Conservation (phyloP, 1,140 invertebrate genomes). For the Trypoxylus dichotomus region DNA sequence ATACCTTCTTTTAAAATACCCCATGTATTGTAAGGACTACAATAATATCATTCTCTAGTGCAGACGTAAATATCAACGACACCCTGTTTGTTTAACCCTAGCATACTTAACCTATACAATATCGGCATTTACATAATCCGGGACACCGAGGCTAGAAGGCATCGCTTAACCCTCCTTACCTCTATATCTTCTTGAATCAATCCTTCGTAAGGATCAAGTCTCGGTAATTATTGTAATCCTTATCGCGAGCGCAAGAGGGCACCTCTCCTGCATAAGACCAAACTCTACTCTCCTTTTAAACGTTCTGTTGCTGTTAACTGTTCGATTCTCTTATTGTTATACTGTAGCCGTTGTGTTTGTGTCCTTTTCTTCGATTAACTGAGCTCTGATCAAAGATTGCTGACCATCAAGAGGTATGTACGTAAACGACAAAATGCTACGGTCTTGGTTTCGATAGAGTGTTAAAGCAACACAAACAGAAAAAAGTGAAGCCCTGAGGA, state of each 20-base stretch:
- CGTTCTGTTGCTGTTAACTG: not conserved
- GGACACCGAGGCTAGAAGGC: too few species aligned
- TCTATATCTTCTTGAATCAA: not conserved
- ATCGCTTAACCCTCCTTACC: not conserved
- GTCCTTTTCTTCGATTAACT: not conserved
- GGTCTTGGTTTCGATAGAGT: not conserved
- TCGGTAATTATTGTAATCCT: constrained; percentile 36
- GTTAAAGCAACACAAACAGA: not conserved
- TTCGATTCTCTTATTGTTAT: not conserved
- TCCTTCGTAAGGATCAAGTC: not conserved
- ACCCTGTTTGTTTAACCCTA: too few species aligned
- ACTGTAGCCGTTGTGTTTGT: not conserved
- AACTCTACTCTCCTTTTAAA: not conserved
- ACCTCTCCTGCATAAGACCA: not conserved
- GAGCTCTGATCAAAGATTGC: not conserved
- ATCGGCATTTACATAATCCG: too few species aligned
- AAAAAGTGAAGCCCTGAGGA: constrained; percentile 18
- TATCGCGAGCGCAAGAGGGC: constrained; percentile 21
- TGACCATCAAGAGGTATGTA: not conserved
- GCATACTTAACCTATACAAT: too few species aligned
- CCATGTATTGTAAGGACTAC: too few species aligned
- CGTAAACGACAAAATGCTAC: not conserved
- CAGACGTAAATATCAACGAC: too few species aligned
- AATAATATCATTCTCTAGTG: too few species aligned
- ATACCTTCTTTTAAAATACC: too few species aligned